Evolutionary conservation across 2,888 invertebrate genomes (phyloP).

Genomic region (Pharmacophagus antenor): DNA sequence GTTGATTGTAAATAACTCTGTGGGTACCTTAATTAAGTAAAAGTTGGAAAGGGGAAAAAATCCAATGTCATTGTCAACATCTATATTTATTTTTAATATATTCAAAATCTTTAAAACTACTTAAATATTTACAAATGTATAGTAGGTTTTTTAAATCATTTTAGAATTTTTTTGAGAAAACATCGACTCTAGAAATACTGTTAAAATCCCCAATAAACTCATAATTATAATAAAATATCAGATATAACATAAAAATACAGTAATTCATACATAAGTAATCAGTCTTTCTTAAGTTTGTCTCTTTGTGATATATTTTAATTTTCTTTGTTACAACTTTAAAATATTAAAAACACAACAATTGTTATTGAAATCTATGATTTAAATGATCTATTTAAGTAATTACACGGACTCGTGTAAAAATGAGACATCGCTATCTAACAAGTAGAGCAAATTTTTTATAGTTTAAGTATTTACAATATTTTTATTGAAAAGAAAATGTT

Average conservation of each 20-base stretch:
- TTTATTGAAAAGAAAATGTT: constrained; percentile 15
- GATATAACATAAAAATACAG: constrained; percentile 32
- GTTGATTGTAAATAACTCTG: too few species aligned
- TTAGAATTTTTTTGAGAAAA: neutral
- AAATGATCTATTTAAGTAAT: neutral
- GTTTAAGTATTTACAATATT: constrained; percentile 27
- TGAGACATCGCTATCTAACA: too few species aligned
- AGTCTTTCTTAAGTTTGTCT: constrained; percentile 67
- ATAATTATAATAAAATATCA: neutral
- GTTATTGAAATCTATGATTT: neutral
- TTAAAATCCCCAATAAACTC: constrained; percentile 1
- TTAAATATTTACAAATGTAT: constrained; percentile 27
- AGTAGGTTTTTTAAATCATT: constrained; percentile 7
- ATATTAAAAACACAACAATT: constrained; percentile 12
- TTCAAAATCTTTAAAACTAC: constrained; percentile 22
- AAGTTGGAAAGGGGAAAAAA: too few species aligned
- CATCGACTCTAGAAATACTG: neutral
- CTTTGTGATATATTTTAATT: constrained; percentile 39
- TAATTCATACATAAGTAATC: constrained; percentile 49
- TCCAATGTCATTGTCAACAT: constrained; percentile 52
- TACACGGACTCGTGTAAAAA: neutral
- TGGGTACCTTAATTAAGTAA: too few species aligned
- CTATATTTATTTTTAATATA: constrained; percentile 45
- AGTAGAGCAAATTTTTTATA: neutral
- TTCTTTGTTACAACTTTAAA: constrained; percentile 4